Conservation (phyloP, 2,888 invertebrate species). For the Sylvicola fuscatus region DNA sequence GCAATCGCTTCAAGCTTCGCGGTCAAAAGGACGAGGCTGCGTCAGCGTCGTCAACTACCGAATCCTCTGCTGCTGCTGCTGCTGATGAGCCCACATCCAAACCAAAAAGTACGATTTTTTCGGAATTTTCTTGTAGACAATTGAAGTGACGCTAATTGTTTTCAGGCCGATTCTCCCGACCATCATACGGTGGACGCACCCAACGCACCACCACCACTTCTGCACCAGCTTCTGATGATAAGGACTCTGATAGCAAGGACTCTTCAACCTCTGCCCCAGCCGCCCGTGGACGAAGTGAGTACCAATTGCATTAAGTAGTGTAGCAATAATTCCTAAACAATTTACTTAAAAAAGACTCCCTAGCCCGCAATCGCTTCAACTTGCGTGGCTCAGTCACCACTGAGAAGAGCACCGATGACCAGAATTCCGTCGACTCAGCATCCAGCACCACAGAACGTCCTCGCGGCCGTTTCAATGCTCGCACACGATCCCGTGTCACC, state of each 20-base stretch:
- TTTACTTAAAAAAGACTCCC: conserved; percentile 2
- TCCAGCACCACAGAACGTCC: background rate
- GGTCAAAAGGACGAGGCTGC: background rate
- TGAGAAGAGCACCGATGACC: conserved; percentile 8
- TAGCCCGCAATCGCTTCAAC: conserved; percentile 25
- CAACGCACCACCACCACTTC: conserved; percentile 15
- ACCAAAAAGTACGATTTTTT: background rate
- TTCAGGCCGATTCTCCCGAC: conserved; percentile 22
- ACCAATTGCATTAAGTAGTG: background rate
- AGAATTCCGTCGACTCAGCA: background rate
- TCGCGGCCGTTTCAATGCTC: background rate
- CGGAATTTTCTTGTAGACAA: background rate
- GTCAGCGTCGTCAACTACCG: conserved; percentile 3
- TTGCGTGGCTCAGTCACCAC: conserved; percentile 19
- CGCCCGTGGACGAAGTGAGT: conserved; percentile 18
- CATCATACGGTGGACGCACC: conserved; percentile 20
- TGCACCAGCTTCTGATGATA: conserved; percentile 11
- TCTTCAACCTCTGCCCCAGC: conserved; percentile 15
- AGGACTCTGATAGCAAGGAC: conserved; percentile 16
- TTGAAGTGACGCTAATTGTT: background rate
- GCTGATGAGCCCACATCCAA: conserved; percentile 1
- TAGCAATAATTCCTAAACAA: background rate
- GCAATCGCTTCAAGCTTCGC: conserved; percentile 6
- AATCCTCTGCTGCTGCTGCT: background rate
- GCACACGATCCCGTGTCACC: too few relatives aligned